Percentiles rank a stretch among this genome's conserved stretches.
Conservation (phyloP, 2,888 invertebrate genomes). For the Tenthredo distinguenda region DNA sequence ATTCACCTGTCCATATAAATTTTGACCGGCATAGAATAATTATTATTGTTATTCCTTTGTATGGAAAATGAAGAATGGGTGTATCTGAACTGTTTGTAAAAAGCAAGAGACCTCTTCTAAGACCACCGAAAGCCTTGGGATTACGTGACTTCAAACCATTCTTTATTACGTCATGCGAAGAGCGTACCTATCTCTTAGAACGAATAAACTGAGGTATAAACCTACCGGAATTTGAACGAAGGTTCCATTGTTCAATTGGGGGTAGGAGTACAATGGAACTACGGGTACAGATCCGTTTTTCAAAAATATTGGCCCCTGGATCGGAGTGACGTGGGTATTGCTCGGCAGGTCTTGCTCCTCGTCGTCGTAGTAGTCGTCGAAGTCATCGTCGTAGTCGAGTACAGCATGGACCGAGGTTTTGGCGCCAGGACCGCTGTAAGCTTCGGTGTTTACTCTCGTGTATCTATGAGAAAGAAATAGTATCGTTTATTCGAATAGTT, state of each 20-base stretch:
- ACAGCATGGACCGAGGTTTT: conserved; percentile 87
- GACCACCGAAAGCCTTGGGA: conserved; percentile 28
- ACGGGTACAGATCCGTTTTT: conserved; percentile 93
- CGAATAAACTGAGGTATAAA: conserved; percentile 62
- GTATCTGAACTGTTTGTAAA: neutral
- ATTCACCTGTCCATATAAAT: conserved; percentile 12
- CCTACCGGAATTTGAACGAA: conserved; percentile 95
- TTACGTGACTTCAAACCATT: conserved; percentile 14
- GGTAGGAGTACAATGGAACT: conserved; percentile 92
- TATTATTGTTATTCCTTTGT: neutral
- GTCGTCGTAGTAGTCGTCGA: conserved; percentile 83
- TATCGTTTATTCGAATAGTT: neutral
- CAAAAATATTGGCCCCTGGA: conserved; percentile 92
- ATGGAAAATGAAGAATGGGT: neutral
- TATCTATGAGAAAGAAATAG: conserved; percentile 64
- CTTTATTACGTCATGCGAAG: conserved; percentile 29
- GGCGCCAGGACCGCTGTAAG: conserved; percentile 69
- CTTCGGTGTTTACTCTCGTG: conserved; percentile 73
- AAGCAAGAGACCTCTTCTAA: conserved; percentile 4
- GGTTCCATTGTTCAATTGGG: conserved; percentile 91
- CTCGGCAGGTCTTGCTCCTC: conserved; percentile 71
- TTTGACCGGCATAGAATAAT: neutral
- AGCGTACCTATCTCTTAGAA: neutral
- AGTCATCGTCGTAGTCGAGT: conserved; percentile 85
- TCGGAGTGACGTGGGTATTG: conserved; percentile 87